A percentile compares a stretch with the other conserved stretches of the same genome.
Evolutionary conservation across 2,888 invertebrate species (phyloP).

Genomic region (Liodrosophila aerea): DNA sequence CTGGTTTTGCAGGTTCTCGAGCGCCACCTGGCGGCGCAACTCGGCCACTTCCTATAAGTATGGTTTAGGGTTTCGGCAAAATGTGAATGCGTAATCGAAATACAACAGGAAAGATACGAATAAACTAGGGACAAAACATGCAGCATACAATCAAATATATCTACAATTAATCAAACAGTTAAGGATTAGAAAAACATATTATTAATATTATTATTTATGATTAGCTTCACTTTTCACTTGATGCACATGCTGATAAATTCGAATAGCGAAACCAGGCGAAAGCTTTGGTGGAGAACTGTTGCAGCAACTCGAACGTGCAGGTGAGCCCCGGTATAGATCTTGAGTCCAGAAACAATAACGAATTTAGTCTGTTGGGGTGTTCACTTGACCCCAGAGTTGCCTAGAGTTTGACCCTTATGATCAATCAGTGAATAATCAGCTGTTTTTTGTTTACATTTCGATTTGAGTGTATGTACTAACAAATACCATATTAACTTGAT

Average conservation of each 20-base stretch:
- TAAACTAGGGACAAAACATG: constrained; percentile 36
- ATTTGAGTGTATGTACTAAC: no score
- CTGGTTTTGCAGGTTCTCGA: constrained; percentile 82
- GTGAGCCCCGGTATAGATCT: no score
- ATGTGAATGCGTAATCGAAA: constrained; percentile 49
- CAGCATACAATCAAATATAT: constrained; percentile 25
- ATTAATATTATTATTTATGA: constrained; percentile 4
- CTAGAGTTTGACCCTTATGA: no score
- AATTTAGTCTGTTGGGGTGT: no score
- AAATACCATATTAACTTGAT: no score
- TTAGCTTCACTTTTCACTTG: background rate
- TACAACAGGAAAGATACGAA: constrained; percentile 28
- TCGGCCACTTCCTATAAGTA: constrained; percentile 83
- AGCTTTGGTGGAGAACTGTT: constrained; percentile 2
- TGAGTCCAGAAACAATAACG: no score
- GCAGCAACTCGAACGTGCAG: constrained; percentile 13
- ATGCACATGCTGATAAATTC: constrained; percentile 6
- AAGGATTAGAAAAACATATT: background rate
- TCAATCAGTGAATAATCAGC: no score
- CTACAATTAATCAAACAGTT: constrained; percentile 1
- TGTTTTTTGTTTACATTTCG: no score
- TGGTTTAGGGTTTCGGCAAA: constrained; percentile 60
- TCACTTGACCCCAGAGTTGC: no score
- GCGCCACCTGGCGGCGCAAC: constrained; percentile 82
- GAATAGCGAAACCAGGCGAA: background rate